phyloP scores from a whole-genome alignment of 2,797 vertebrate genomes.

The Helostoma temminkii region DNA sequence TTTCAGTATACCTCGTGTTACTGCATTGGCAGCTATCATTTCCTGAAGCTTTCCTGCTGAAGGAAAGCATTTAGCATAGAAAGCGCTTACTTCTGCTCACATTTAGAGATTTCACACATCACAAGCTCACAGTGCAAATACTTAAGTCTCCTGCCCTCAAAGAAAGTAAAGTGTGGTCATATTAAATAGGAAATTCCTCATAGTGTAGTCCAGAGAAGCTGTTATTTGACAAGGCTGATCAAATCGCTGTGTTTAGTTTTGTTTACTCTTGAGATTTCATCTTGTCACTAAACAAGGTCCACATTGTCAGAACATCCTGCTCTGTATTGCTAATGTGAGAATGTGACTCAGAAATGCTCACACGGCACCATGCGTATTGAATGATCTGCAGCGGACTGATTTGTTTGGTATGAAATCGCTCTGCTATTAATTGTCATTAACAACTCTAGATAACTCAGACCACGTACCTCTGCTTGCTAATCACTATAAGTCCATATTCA shows the following conservation, averaged over 20 bases:
- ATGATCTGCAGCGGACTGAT: conserved; percentile 50
- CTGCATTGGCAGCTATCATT: conserved; percentile 67
- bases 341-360: conserved; percentile 34
- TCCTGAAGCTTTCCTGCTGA: conserved; percentile 69
- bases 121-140: conserved; percentile 34
- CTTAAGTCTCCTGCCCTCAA: conserved; percentile 14
- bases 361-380: conserved; percentile 63
- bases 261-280: conserved; percentile 32
- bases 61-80: conserved; percentile 71
- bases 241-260: neutral
- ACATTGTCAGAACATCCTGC: conserved; percentile 50
- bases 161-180: conserved; percentile 7
- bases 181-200: conserved; percentile 4
- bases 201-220: neutral
- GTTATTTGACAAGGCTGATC: conserved; percentile 1
- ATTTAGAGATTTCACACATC: conserved; percentile 36
- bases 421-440: conserved; percentile 10
- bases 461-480: conserved; percentile 60
- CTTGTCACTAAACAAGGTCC: conserved; percentile 44
- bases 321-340: conserved; percentile 34
- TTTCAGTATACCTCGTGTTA: conserved; percentile 47
- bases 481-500: conserved; percentile 53
- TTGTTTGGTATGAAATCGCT: conserved; percentile 30
- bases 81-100: conserved; percentile 50
- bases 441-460: conserved; percentile 16